Conservation (phyloP, 2,113 vertebrate species). For the Cavia porcellus region DNA sequence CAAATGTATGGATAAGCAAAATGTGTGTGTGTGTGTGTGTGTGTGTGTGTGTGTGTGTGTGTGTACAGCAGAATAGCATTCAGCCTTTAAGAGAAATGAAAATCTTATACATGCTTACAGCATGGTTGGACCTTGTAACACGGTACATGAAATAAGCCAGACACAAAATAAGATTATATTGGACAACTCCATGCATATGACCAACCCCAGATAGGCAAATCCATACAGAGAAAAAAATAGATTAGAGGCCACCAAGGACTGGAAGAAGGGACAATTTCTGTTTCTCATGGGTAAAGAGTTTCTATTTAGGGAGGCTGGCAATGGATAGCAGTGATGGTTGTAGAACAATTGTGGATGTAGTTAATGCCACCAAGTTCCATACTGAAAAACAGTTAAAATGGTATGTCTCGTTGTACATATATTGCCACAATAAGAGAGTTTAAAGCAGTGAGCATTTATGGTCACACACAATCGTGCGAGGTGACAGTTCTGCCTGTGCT, state of each 20-base stretch:
- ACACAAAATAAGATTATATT: not conserved
- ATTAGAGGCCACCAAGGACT: not conserved
- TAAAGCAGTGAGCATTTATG: not conserved
- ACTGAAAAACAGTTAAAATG: not conserved
- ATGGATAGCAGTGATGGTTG: not conserved
- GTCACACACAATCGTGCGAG: not conserved
- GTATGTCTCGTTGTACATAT: not conserved
- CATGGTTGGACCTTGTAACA: not conserved
- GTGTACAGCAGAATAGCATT: not conserved
- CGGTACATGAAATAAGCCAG: not conserved
- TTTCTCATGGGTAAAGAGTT: not conserved
- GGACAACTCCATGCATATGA: not conserved
- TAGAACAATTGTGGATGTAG: not conserved
- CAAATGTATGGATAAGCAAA: not conserved
- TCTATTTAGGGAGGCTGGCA: not conserved
- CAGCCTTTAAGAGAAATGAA: not conserved
- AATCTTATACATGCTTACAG: not conserved
- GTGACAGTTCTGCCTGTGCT: not conserved
- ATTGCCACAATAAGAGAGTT: not conserved
- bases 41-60: not conserved
- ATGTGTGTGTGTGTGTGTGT: not conserved
- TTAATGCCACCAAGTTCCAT: not conserved
- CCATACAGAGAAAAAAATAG: conserved; percentile 4
- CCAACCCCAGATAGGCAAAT: not conserved
- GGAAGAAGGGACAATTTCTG: not conserved